Evolutionary conservation across 1,140 invertebrate genomes (phyloP).

Genomic region (Drosophila mojavensis): DNA sequence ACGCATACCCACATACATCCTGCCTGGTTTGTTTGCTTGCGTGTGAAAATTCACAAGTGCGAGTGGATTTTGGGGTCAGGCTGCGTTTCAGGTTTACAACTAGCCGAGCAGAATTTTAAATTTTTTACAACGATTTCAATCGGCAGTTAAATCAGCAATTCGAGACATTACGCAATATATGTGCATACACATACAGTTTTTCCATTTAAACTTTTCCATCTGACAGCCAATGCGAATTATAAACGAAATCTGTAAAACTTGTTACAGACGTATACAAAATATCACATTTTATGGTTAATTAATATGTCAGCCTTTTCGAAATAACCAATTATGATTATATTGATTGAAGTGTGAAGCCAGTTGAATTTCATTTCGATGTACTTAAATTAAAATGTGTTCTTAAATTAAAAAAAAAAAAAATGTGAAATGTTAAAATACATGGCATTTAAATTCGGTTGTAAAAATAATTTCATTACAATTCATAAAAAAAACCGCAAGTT

Average conservation of each 20-base stretch:
- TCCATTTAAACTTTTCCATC: not conserved
- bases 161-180: conserved; percentile 12
- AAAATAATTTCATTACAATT: no score
- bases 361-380: no score
- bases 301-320: no score
- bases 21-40: conserved; percentile 26
- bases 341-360: no score
- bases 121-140: conserved; percentile 16
- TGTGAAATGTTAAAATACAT: no score
- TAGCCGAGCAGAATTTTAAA: conserved; percentile 17
- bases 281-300: no score
- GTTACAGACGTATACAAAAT: no score
- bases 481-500: no score
- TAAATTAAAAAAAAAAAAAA: no score
- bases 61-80: conserved; percentile 22
- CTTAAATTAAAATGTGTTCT: no score
- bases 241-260: not conserved
- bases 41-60: conserved; percentile 62
- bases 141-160: conserved; percentile 38
- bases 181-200: not conserved
- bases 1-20: not conserved
- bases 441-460: no score
- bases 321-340: not conserved
- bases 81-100: conserved; percentile 11
- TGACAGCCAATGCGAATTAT: not conserved